These are phyloP conservation scores for Papilio polyxenes DNA, from an alignment of 1,140 invertebrate species.

Conservation along the genomic window DNA sequence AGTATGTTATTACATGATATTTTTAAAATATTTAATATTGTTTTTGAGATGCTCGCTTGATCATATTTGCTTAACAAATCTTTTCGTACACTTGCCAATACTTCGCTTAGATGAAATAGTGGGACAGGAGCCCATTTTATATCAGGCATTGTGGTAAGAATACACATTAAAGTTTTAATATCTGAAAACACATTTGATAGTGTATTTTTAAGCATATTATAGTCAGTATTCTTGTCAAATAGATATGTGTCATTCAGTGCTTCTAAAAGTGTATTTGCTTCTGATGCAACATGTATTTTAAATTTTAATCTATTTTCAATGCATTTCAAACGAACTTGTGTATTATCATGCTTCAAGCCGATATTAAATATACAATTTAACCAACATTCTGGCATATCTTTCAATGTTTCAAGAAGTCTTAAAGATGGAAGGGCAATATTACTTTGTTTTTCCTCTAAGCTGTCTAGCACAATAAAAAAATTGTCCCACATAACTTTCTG, in stretches of 20 bases:
- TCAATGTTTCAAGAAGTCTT: constrained; percentile 58
- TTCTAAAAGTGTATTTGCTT: constrained; percentile 59
- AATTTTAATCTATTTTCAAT: constrained; percentile 58
- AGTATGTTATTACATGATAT: constrained; percentile 66
- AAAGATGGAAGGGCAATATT: constrained; percentile 74
- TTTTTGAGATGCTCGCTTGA: constrained; percentile 41
- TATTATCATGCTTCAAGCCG: constrained; percentile 69
- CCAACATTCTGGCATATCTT: constrained; percentile 59
- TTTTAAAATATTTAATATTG: constrained; percentile 59
- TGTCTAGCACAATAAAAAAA: constrained; percentile 70
- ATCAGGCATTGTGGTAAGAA: constrained; percentile 55
- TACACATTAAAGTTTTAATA: constrained; percentile 45
- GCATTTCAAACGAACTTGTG: constrained; percentile 63
- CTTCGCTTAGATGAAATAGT: constrained; percentile 58
- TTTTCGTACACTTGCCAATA: constrained; percentile 47
- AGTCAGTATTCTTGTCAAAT: constrained; percentile 56
- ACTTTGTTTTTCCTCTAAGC: constrained; percentile 72
- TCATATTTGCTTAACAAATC: constrained; percentile 39
- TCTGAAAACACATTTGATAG: constrained; percentile 48
- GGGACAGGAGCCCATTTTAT: constrained; percentile 72
- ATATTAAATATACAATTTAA: constrained; percentile 66
- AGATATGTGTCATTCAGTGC: constrained; percentile 67
- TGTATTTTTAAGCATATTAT: constrained; percentile 50
- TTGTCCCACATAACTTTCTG: constrained; percentile 63
- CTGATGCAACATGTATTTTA: constrained; percentile 47